These are phyloP conservation scores for Eulimnadia texana DNA, from an alignment of 1,140 invertebrate species.

Conservation along the genomic window DNA sequence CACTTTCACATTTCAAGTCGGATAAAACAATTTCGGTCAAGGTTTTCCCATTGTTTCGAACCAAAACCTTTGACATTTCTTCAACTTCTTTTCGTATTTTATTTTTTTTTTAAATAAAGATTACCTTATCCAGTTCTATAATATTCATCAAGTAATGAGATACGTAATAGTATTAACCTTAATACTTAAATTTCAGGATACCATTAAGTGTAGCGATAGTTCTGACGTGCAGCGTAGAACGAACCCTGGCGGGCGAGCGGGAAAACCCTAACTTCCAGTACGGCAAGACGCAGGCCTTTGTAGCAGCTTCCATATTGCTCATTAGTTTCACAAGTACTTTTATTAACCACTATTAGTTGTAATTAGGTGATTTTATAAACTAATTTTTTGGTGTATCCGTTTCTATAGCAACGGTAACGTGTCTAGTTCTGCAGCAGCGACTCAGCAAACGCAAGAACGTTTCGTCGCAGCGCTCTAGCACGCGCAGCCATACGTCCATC, in stretches of 20 bases:
- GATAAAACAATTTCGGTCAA: too few relatives aligned
- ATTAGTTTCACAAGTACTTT: conserved; percentile 51
- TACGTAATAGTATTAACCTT: too few relatives aligned
- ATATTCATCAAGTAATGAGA: too few relatives aligned
- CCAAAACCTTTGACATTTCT: too few relatives aligned
- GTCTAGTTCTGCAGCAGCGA: conserved; percentile 56
- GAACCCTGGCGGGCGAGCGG: conserved; percentile 31
- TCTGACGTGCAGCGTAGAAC: background rate
- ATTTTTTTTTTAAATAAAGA: too few relatives aligned
- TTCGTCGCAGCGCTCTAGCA: conserved; percentile 14
- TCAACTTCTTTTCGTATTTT: too few relatives aligned
- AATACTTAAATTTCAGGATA: too few relatives aligned
- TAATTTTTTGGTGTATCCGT: conserved; percentile 10
- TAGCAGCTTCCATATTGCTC: conserved; percentile 45
- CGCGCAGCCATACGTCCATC: background rate
- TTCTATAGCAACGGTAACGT: conserved; percentile 48
- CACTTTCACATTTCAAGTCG: too few relatives aligned
- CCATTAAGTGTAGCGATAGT: conserved; percentile 31
- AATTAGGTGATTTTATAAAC: background rate
- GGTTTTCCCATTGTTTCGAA: too few relatives aligned
- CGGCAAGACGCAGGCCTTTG: conserved; percentile 50
- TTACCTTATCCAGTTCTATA: too few relatives aligned
- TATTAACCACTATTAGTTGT: background rate
- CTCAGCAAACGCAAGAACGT: conserved; percentile 29
- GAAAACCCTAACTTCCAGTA: conserved; percentile 66